Conservation (phyloP, 2,797 vertebrate species). For the Notolabrus celidotus region DNA sequence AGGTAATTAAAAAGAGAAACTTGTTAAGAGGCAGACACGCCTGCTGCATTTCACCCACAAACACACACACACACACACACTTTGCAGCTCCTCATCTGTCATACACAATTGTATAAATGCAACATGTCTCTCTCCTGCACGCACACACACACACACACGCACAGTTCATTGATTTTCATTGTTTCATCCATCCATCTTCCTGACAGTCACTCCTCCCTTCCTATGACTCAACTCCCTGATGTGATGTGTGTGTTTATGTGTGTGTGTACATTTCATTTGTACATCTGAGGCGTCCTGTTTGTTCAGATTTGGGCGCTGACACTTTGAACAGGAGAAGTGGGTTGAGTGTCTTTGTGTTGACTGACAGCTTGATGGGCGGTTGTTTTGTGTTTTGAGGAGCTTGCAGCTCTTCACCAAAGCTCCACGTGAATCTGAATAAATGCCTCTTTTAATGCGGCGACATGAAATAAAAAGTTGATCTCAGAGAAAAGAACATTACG, state of each 20-base stretch:
- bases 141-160: slow-evolving; percentile 22
- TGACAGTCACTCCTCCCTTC: slow-evolving; percentile 65
- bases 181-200: slow-evolving; percentile 69
- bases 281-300: slow-evolving; percentile 30
- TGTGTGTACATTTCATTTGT: slow-evolving; percentile 31
- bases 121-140: slow-evolving; percentile 28
- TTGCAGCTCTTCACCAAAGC: slow-evolving; percentile 25
- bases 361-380: slow-evolving; percentile 60
- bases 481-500: neutral
- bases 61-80: slow-evolving; percentile 32
- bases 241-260: slow-evolving; percentile 29
- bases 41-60: slow-evolving; percentile 27
- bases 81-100: slow-evolving; percentile 47
- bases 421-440: slow-evolving; percentile 16
- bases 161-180: slow-evolving; percentile 70
- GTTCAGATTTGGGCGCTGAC: slow-evolving; percentile 34
- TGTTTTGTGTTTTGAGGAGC: slow-evolving; percentile 14
- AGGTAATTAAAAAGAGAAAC: slow-evolving; percentile 67
- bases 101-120: slow-evolving; percentile 35
- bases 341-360: slow-evolving; percentile 54
- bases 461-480: neutral
- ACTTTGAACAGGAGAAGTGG: slow-evolving; percentile 32
- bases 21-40: slow-evolving; percentile 47
- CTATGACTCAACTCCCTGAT: slow-evolving; percentile 57
- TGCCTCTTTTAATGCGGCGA: slow-evolving; percentile 10